Conservation (phyloP, 2,113 vertebrate genomes). For the Quiscalus mexicanus region DNA sequence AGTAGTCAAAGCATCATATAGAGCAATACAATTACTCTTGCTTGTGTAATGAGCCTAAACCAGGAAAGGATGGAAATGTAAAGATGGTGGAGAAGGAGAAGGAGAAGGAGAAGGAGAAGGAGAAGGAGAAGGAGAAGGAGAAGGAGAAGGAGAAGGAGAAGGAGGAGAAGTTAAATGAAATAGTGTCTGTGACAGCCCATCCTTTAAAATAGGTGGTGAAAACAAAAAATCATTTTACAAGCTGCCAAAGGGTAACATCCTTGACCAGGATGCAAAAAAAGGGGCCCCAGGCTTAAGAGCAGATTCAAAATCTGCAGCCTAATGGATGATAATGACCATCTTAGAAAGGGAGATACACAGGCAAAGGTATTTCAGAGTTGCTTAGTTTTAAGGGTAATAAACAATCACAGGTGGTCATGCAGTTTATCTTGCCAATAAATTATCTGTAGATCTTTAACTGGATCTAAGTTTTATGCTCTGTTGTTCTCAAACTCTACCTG, state of each 20-base stretch:
- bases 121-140: too few relatives aligned
- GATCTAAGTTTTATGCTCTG: slow-evolving; percentile 40
- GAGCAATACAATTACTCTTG: background rate
- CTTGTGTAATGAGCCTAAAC: background rate
- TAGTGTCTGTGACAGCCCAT: background rate
- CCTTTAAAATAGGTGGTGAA: background rate
- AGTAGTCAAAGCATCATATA: background rate
- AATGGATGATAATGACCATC: background rate
- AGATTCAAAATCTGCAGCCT: background rate
- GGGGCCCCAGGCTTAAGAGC: background rate
- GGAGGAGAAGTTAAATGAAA: background rate
- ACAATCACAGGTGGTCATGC: background rate
- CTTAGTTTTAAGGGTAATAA: slow-evolving; percentile 18
- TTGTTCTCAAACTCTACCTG: background rate
- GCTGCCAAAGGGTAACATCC: background rate
- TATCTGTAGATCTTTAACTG: slow-evolving; percentile 28
- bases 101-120: background rate
- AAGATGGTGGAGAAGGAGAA: background rate
- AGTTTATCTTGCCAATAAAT: background rate
- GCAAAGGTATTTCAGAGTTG: background rate
- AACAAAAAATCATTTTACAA: background rate
- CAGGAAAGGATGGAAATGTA: background rate
- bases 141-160: background rate
- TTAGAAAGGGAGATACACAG: background rate
- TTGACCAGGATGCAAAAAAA: background rate